phyloP scores from a whole-genome alignment of 2,797 vertebrate species.

The Otolemur crassicaudatus region DNA sequence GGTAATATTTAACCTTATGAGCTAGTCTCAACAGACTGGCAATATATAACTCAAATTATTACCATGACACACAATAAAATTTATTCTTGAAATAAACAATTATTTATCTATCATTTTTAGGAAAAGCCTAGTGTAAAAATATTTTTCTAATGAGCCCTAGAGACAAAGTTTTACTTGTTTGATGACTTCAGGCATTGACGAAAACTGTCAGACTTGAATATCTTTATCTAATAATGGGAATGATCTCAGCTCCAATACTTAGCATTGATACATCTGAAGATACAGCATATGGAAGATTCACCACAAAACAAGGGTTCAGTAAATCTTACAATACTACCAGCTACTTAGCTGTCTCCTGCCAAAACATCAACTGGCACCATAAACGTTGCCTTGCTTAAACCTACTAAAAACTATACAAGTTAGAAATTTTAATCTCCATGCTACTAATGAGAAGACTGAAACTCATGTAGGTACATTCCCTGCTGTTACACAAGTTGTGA shows the following conservation, averaged over 20 bases:
- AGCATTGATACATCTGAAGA: neutral
- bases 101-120: conserved; percentile 44
- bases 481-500: neutral
- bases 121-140: conserved; percentile 64
- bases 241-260: neutral
- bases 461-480: neutral
- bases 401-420: neutral
- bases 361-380: neutral
- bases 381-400: neutral
- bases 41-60: conserved; percentile 26
- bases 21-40: neutral
- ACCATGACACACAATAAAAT: neutral
- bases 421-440: neutral
- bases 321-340: neutral
- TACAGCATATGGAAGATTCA: neutral
- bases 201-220: neutral
- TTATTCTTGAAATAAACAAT: neutral
- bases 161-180: neutral
- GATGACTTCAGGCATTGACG: neutral
- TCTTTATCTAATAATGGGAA: neutral
- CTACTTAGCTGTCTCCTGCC: neutral
- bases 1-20: neutral
- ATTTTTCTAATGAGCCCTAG: neutral
- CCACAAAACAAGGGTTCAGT: neutral
- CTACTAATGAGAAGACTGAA: neutral